phyloP scores from a whole-genome alignment of 2,888 invertebrate species.

The Pinctada fucata region DNA sequence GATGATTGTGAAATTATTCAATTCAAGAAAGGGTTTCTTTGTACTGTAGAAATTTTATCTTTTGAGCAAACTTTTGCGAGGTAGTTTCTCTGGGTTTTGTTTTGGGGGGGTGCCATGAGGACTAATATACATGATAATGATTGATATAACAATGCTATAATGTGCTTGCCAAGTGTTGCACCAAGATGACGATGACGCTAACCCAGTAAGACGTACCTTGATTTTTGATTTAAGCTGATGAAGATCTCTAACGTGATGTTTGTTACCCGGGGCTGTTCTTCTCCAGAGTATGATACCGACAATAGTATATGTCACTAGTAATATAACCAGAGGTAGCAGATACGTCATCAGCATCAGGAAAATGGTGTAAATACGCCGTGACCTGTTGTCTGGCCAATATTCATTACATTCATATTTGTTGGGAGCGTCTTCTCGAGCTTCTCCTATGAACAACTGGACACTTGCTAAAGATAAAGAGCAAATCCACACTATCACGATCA shows the following conservation, averaged over 20 bases:
- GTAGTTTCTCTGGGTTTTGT: too few species aligned
- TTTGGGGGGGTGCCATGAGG: too few species aligned
- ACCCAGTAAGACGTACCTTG: slow-evolving; percentile 70
- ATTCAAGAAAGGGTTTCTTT: too few species aligned
- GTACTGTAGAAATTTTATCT: too few species aligned
- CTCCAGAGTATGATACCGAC: slow-evolving; percentile 77
- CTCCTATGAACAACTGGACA: slow-evolving; percentile 74
- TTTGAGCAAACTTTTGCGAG: too few species aligned
- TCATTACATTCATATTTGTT: slow-evolving; percentile 60
- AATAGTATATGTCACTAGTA: slow-evolving; percentile 77
- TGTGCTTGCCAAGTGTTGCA: too few species aligned
- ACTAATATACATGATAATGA: too few species aligned
- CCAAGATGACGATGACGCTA: too few species aligned
- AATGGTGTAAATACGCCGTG: slow-evolving; percentile 62
- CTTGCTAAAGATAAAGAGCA: slow-evolving; percentile 73
- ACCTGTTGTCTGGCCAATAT: slow-evolving; percentile 65
- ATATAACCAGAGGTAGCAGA: slow-evolving; percentile 76
- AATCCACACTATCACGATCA: slow-evolving; percentile 77
- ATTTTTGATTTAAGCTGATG: slow-evolving; percentile 76
- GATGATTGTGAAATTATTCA: too few species aligned
- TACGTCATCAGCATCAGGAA: slow-evolving; percentile 69
- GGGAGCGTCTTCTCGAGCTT: slow-evolving; percentile 40
- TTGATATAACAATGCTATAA: too few species aligned
- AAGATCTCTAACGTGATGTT: slow-evolving; percentile 76
- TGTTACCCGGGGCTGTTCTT: slow-evolving; percentile 78